Evolutionary conservation across 2,888 invertebrate genomes (phyloP), one percentile per base, ranked within the genome.

Genomic region (Ochropleura leucogaster): DNA sequence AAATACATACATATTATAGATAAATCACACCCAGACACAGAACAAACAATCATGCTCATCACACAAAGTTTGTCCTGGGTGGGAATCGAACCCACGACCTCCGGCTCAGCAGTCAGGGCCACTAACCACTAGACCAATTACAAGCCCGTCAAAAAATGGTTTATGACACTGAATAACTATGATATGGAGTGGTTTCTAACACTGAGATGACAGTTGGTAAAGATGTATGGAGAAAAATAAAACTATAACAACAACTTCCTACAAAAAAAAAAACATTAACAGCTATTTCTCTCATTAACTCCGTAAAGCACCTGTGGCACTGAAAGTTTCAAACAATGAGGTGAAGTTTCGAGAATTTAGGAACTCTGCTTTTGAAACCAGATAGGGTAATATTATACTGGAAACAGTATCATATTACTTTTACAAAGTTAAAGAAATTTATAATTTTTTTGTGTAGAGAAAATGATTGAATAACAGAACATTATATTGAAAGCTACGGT

Each of bases 381-480:
- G 68, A 62, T 53, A 62, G 16, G 18, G 18, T 74, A 30, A 51
- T 59, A 67, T 46, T 40, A 67, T 40, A 60, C 20, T 46, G 14
- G 47, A 74, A 62, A 47, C 66, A 68, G 16, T 74, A 68, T 68
- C 51, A 16, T 68, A 62, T 62, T 6, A 42, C 20, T 67, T 74
- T 62, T 42, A 14, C 3, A 4, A 47, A 62, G 53, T 60, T 9
- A 30, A 6, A 0, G 20, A 12, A 51, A 73, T 42, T 44, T 2
- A n/a, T 16, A 47, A 40, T 14, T 72, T 47, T n/a, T 18, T 18
- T 46, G 14, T 14, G 10, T 16, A 10, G 18, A 72, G 10, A 49
- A 49, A 49, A 12, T n/a, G n/a, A n/a, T 4, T 8, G 0, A 64
- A 44, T 62, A 55, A 67, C 30, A 30, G 30, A 30, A 30, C 3